Conservation (phyloP, 2,888 invertebrate species). For the Drosophila suboccidentalis region DNA sequence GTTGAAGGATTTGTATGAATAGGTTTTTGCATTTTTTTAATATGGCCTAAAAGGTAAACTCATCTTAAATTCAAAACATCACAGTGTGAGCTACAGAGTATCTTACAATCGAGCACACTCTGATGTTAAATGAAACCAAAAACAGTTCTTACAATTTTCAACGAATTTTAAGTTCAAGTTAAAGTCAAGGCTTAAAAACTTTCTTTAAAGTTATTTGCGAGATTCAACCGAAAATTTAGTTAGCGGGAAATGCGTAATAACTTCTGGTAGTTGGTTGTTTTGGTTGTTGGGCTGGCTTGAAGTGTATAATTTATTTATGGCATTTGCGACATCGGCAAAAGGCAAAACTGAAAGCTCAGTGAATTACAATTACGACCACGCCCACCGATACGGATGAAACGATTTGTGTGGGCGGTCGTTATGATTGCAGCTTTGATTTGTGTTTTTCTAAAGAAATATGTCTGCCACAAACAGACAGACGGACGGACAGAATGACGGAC, state of each 20-base stretch:
- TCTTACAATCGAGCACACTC: neutral
- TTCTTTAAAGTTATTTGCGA: neutral
- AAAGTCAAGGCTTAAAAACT: neutral
- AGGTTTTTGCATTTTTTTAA: too few species aligned
- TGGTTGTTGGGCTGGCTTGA: neutral
- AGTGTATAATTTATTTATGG: conserved; percentile 12
- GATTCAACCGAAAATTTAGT: neutral
- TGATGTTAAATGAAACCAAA: neutral
- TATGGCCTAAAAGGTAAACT: too few species aligned
- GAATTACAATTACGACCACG: conserved; percentile 56
- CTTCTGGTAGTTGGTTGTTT: conserved; percentile 1
- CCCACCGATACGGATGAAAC: conserved; percentile 31
- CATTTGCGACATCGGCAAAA: conserved; percentile 1
- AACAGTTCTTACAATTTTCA: neutral
- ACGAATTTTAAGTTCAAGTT: neutral
- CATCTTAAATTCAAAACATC: too few species aligned
- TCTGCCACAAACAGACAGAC: conserved; percentile 37
- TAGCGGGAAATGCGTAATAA: conserved; percentile 13
- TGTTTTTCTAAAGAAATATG: conserved; percentile 61
- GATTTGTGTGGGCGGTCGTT: conserved; percentile 25
- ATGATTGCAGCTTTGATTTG: conserved; percentile 65
- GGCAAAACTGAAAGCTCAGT: conserved; percentile 34
- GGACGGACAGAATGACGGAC: neutral
- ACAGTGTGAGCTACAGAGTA: neutral
- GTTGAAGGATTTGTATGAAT: too few species aligned